Evolutionary conservation across 1,140 invertebrate genomes (phyloP), one percentile per base, ranked within the genome.

Genomic region (Probaryconus sp.): DNA sequence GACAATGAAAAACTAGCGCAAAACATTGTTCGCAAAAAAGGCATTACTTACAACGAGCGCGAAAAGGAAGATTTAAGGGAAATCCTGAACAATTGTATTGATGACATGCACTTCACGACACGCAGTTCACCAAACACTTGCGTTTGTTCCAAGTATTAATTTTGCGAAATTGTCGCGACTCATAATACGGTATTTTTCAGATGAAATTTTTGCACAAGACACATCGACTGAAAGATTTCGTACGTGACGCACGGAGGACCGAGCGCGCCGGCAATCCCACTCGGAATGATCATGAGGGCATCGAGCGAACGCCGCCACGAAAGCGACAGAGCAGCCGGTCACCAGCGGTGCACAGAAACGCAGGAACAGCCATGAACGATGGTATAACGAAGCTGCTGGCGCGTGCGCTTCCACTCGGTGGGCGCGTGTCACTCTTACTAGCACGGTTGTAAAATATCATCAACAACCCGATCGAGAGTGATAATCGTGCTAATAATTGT

Each of bases 251-350:
- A 64, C 48, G 58, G 26, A 69, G 64, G 70, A 68, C 69, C 78
- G 72, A 55, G 37, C 83, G 78, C 78, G 58, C 76, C 79, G 83
- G 76, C 79, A 77, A 78, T 81, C 81, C 76, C 58, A 83, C 82
- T 79, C 82, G 83, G 82, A 84, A 80, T 86, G 83, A 77, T 77
- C 69, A 63, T 61, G 76, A 65, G 75, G 60, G 69, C 71, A 70
- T 63, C 61, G 64, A 73, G 73, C 67, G 74, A 70, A 65, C 70
- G 67, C 69, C 64, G 37, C 33, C 45, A 50, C 72, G 48, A 63
- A 16, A 53, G 56, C 51, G 35, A 48, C 58, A 43, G 53, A 43
- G 55, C 47, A 47, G 51, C 65, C 69, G 68, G 45, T 47, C 58
- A 58, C 30, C 53, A 3, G 28, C 48, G 55, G 65, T 63, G 67